These are phyloP conservation scores for Plotosus lineatus DNA, from an alignment of 2,113 vertebrate species.

Conservation along the genomic window DNA sequence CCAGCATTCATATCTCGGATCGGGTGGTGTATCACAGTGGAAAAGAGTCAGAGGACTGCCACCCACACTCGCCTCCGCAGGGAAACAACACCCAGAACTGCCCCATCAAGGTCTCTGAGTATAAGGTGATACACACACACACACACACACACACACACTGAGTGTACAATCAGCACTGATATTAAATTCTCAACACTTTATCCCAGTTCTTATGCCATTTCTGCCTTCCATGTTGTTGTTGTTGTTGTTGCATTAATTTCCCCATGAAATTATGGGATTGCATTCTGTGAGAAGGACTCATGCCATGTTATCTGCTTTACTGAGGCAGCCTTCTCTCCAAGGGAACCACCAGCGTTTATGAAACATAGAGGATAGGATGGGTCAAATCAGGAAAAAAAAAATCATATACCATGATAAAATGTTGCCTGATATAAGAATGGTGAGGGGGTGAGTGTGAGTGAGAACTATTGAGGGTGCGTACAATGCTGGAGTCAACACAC, in stretches of 20 bases:
- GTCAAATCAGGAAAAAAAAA: not conserved
- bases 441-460: not conserved
- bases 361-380: not conserved
- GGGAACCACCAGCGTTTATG: not conserved
- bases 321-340: not conserved
- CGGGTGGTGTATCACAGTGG: conserved; percentile 86
- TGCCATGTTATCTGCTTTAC: conserved; percentile 3
- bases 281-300: not conserved
- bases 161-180: not conserved
- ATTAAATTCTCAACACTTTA: not conserved
- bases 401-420: not conserved
- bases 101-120: conserved; percentile 84
- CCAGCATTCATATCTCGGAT: conserved; percentile 94
- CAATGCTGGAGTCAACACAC: not conserved
- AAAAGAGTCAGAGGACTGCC: conserved; percentile 86
- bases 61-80: conserved; percentile 77
- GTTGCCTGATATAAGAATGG: not conserved
- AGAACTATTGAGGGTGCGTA: not conserved
- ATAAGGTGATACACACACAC: conserved; percentile 21
- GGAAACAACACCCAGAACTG: conserved; percentile 76
- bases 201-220: not conserved
- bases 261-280: conserved; percentile 10
- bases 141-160: conserved; percentile 16
- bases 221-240: not conserved
- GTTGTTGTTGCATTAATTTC: not conserved